Evolutionary conservation across 1,140 invertebrate genomes (phyloP).

Genomic region (Zaprionus gabonicus): DNA sequence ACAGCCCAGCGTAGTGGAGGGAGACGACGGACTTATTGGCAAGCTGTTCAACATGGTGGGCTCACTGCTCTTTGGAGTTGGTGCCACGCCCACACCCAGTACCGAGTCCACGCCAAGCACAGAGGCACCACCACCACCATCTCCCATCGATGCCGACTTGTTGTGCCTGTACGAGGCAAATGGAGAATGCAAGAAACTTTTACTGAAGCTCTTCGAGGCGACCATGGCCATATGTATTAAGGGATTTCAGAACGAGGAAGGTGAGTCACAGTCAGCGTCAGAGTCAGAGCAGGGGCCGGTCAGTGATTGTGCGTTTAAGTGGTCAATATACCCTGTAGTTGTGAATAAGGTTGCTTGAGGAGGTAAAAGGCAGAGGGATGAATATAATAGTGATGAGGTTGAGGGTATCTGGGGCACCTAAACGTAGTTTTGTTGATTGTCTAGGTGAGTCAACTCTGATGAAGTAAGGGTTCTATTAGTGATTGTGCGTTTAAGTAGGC

Average conservation of each 20-base stretch:
- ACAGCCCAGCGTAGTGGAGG: constrained; percentile 17
- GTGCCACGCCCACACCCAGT: neutral
- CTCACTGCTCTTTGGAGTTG: constrained; percentile 57
- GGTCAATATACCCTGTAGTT: constrained; percentile 23
- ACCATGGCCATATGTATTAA: constrained; percentile 83
- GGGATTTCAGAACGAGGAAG: constrained; percentile 80
- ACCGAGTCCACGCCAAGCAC: neutral
- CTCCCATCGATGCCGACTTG: constrained; percentile 66
- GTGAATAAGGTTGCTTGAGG: neutral
- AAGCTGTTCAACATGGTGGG: constrained; percentile 77
- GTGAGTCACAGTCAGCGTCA: constrained; percentile 61
- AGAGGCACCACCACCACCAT: neutral
- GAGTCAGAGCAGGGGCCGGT: constrained; percentile 5
- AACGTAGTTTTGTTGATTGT: too few species aligned
- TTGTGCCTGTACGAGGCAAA: constrained; percentile 66
- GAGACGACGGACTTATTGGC: constrained; percentile 56
- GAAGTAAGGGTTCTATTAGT: neutral
- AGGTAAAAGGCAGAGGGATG: neutral
- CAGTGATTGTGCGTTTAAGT: constrained; percentile 21
- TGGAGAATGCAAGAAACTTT: constrained; percentile 77
- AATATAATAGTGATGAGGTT: neutral
- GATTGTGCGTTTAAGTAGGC: constrained; percentile 20
- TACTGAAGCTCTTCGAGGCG: constrained; percentile 78
- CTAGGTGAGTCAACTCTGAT: neutral
- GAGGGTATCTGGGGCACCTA: constrained; percentile 6